These are phyloP conservation scores for Sarcophaga variegata DNA, from an alignment of 2,888 invertebrate species.

Conservation along the genomic window DNA sequence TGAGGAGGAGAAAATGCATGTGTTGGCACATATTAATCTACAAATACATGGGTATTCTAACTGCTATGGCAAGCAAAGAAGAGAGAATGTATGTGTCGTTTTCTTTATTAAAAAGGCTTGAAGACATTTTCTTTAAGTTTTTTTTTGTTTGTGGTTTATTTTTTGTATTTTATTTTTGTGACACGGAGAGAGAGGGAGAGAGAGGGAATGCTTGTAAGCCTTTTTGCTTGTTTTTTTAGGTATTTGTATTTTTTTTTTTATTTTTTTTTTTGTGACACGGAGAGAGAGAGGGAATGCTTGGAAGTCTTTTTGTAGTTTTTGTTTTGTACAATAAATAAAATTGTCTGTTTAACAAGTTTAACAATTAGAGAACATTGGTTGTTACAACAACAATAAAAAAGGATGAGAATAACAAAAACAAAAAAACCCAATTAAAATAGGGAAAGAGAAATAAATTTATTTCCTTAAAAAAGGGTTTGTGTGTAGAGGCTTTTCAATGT, in stretches of 20 bases:
- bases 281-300: too few species aligned
- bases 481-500: slow-evolving; percentile 5
- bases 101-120: too few species aligned
- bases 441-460: not conserved
- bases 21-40: not conserved
- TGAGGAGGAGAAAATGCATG: not conserved
- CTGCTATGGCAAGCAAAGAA: too few species aligned
- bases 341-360: slow-evolving; percentile 59
- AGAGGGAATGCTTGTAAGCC: not conserved
- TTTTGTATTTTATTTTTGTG: slow-evolving; percentile 12
- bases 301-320: slow-evolving; percentile 36
- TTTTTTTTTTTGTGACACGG: too few species aligned
- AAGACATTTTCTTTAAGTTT: not conserved
- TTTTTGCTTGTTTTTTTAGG: slow-evolving; percentile 35
- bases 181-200: too few species aligned
- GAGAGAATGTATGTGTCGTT: too few species aligned
- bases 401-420: not conserved
- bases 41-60: not conserved
- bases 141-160: not conserved
- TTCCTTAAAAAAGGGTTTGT: slow-evolving; percentile 30
- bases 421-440: not conserved
- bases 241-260: slow-evolving; percentile 11
- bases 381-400: slow-evolving; percentile 21
- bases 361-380: slow-evolving; percentile 57
- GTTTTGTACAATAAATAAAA: slow-evolving; percentile 46